Base-by-base conservation (phyloP, 2,113 vertebrate species). In the Pelodiscus sinensis region DNA sequence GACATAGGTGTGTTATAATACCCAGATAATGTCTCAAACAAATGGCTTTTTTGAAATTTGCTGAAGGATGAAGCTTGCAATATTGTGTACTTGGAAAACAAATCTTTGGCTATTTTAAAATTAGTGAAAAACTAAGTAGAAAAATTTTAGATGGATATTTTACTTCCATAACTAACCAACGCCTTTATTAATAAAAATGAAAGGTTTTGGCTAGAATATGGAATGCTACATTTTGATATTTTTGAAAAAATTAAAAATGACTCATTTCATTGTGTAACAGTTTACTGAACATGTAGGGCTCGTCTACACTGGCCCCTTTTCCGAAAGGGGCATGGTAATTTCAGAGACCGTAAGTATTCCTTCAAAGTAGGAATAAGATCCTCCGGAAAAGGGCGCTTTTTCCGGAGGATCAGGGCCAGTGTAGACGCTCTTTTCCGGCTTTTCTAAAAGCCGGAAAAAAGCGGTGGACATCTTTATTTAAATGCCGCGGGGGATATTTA, bases 211-310 rank as follows among this genome's bases (percentile, higher is more conserved):
- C 21, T 84, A 94, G 54, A 77, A 89, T 90, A 90, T 13, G 52
- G 79, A 81, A 77, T 54, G 56, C 83, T 92, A 29, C 91, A 85
- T 86, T 90, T n/a, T 10, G 31, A 35, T 71, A 35, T 71, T 71
- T 71, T 73, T 73, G 21, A 44, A 89, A 96, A 77, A 95, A 94
- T 79, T 78, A 73, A 84, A 95, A 96, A 89, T 60, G 27, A 65
- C 52, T 96, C 93, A 90, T 94, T 96, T 96, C 22, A 90, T 95
- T 89, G 87, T 57, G 21, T 1, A 84, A 81, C 83, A 94, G 81
- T 65, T 91, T 90, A 89, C 57, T n/a, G 89, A 96, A 93, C 86
- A 75, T 0, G 15, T n/a, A n/a, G n/a, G n/a, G n/a, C n/a, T n/a
- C n/a, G n/a, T n/a, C n/a, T n/a, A n/a, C n/a, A n/a, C n/a, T n/a